A percentile compares a stretch with the other conserved stretches of the same genome.
Conservation (phyloP, 2,888 invertebrate species). For the Parochlus steinenii region DNA sequence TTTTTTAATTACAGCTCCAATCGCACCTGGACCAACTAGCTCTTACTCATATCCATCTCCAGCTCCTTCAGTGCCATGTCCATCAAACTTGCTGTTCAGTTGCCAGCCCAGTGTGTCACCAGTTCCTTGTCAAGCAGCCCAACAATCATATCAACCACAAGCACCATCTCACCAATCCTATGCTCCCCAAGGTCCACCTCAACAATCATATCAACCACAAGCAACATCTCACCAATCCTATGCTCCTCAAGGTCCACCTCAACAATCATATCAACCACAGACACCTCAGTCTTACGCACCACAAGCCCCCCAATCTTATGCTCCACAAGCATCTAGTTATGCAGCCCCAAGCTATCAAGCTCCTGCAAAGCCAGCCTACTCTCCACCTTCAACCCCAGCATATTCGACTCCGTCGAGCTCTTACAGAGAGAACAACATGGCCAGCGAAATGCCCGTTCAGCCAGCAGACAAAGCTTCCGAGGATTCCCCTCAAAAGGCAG, state of each 20-base stretch:
- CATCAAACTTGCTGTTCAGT: slow-evolving; percentile 24
- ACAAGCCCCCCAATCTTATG: slow-evolving; percentile 13
- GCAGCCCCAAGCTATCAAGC: slow-evolving; percentile 5
- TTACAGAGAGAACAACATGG: too few relatives aligned
- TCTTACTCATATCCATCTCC: slow-evolving; percentile 13
- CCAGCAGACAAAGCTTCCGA: too few relatives aligned
- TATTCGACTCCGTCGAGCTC: slow-evolving; percentile 11
- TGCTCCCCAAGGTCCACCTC: too few relatives aligned
- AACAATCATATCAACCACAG: slow-evolving; percentile 13
- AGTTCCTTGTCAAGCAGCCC: slow-evolving; percentile 21
- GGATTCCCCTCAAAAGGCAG: too few relatives aligned
- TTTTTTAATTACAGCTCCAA: not conserved
- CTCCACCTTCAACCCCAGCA: not conserved
- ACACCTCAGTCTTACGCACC: slow-evolving; percentile 14
- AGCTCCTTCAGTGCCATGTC: slow-evolving; percentile 18
- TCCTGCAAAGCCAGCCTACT: slow-evolving; percentile 8
- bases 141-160: slow-evolving; percentile 21
- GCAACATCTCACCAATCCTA: slow-evolving; percentile 2
- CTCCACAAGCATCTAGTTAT: slow-evolving; percentile 8
- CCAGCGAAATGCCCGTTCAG: too few relatives aligned
- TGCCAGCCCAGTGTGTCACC: slow-evolving; percentile 22
- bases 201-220: slow-evolving; percentile 10
- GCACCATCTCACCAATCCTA: slow-evolving; percentile 14
- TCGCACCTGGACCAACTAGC: slow-evolving; percentile 5
- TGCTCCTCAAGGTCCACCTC: slow-evolving; percentile 2